These are phyloP conservation scores for Rhopalosiphum nymphaeae DNA, from an alignment of 2,888 invertebrate species.

Conservation along the genomic window DNA sequence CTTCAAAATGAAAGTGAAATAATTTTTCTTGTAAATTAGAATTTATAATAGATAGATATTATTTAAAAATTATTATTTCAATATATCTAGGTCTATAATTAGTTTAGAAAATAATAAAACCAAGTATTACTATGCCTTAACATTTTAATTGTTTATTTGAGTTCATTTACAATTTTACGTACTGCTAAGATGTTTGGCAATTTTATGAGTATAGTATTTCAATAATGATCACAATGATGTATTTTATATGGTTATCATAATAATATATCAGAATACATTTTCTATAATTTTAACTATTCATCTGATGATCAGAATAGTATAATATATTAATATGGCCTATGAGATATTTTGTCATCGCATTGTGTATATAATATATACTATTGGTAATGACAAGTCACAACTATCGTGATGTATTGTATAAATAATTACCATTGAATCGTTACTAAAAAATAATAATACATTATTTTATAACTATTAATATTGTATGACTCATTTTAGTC, in stretches of 20 bases:
- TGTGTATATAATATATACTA: neutral
- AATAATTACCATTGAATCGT: neutral
- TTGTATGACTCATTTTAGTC: neutral
- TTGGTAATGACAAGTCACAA: neutral
- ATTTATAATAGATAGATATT: neutral
- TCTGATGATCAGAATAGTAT: neutral
- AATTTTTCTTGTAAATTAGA: neutral
- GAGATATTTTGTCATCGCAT: neutral
- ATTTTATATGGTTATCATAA: neutral
- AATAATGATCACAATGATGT: neutral
- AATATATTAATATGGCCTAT: neutral
- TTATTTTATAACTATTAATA: neutral
- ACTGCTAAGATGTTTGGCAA: neutral
- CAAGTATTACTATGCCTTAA: neutral
- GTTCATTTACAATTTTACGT: neutral
- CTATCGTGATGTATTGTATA: neutral
- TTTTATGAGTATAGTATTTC: neutral
- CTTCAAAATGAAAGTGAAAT: neutral
- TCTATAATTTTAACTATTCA: neutral
- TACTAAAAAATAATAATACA: neutral
- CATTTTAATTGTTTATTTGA: neutral
- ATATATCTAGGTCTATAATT: neutral
- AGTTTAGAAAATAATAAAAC: neutral
- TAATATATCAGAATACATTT: neutral
- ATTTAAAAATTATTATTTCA: neutral